Evolutionary conservation across 2,113 vertebrate species (phyloP).

Genomic region (Perca fluviatilis): DNA sequence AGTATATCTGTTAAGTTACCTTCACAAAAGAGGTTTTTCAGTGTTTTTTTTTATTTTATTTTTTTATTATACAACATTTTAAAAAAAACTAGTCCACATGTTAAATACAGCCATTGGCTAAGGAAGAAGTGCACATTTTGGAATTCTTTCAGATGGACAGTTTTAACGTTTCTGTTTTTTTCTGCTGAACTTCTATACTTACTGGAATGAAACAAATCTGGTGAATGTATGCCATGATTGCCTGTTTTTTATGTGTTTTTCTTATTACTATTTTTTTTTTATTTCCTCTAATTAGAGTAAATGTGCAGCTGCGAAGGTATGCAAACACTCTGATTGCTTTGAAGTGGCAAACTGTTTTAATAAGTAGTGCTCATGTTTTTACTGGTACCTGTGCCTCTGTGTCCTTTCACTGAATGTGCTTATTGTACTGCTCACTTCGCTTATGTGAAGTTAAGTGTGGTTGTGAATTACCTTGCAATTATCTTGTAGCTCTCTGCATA

Average conservation of each 20-base stretch:
- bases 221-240: background rate
- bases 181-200: background rate
- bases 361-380: background rate
- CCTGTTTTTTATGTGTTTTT: background rate
- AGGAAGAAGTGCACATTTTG: background rate
- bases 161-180: background rate
- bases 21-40: background rate
- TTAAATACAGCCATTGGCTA: background rate
- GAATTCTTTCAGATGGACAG: background rate
- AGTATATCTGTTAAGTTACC: background rate
- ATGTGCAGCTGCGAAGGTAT: background rate
- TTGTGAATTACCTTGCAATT: constrained; percentile 34
- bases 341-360: background rate
- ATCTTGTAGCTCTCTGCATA: constrained; percentile 7
- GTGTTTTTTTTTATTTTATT: background rate
- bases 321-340: background rate
- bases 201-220: background rate
- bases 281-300: background rate
- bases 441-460: constrained; percentile 39
- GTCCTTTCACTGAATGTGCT: constrained; percentile 32
- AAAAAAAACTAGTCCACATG: too few relatives aligned
- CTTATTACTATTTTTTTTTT: background rate
- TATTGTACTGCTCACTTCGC: constrained; percentile 17
- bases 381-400: background rate
- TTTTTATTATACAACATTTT: background rate